Evolutionary conservation across 92 coral and sea anemone genomes (phyloP), one percentile per base, ranked within the genome.

Genomic region (Bergia sp.): DNA sequence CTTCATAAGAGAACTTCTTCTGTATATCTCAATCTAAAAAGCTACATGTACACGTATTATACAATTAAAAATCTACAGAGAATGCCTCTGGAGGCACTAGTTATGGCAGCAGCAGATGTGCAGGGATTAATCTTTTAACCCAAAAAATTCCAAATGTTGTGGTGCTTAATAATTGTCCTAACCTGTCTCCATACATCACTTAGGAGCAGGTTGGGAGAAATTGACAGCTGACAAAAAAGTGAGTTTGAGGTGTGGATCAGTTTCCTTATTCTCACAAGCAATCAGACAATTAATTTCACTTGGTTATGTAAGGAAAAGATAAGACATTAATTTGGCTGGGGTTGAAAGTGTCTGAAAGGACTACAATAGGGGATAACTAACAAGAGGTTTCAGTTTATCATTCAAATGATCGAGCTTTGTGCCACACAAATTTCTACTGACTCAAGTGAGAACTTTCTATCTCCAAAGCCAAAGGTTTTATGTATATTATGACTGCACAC

Each of bases 371-470:
- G 4, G 69, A 18, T 4, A 18, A 18, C 29, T 16, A 23, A 61
- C 69, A 16, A 29, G 53, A 76, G 79, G 79, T 76, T 40, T 76
- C 79, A 20, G 45, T 41, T 41, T 76, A 44, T 38, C 79, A 76
- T n/a, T 40, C 7, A 74, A 16, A 74, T 74, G 20, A 74, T 39
- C 16, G 36, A 18, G 20, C 3, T 9, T 74, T 74, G 78, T 37
- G 41, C 5, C 43, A 37, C 6, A 13, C 0, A 20, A 74, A 74
- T 12, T 74, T 37, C 44, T 1, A 1, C 18, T 74, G 53, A 50
- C 45, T n/a, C 13, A 23, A 9, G 8, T 4, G 23, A 39, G 41
- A 39, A 76, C 9, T 41, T 7, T 61, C 0, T 76, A 41, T 41
- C 43, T 72, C 38, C 37, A 4, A 72, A 0, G 6, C 12, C 41